phyloP scores from a whole-genome alignment of 2,113 vertebrate species.

The Burhinus bistriatus region DNA sequence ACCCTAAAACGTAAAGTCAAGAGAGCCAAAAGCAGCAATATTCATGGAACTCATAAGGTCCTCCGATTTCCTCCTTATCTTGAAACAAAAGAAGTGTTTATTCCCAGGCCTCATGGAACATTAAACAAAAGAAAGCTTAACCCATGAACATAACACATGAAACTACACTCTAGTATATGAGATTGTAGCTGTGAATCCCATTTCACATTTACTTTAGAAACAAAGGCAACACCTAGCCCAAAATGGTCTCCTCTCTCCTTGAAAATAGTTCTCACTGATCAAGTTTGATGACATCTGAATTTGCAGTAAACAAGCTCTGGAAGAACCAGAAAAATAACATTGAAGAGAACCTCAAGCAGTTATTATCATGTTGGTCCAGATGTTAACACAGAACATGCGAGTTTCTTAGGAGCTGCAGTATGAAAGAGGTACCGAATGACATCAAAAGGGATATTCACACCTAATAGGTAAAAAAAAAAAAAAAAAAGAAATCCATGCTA shows the following conservation, averaged over 20 bases:
- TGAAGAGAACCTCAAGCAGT: not conserved
- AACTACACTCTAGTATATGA: not conserved
- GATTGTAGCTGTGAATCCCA: not conserved
- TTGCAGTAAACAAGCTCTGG: not conserved
- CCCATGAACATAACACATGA: not conserved
- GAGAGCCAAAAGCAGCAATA: constrained; percentile 15
- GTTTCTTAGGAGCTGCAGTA: not conserved
- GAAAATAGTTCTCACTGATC: not conserved
- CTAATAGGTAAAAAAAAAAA: not conserved
- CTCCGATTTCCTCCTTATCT: constrained; percentile 2
- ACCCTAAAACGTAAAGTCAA: constrained; percentile 27
- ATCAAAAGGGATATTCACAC: not conserved
- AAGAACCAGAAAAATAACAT: not conserved
- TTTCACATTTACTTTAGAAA: not conserved
- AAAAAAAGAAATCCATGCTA: not conserved
- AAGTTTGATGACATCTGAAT: not conserved
- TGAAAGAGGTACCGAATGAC: not conserved
- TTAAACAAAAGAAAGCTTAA: constrained; percentile 4
- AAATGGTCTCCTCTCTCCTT: not conserved
- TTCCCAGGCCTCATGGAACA: not conserved
- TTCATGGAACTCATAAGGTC: not conserved
- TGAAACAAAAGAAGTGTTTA: not conserved
- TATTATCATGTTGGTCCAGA: not conserved
- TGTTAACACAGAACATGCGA: accelerated
- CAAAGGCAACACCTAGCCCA: not conserved